Base-by-base conservation (phyloP, 2,797 vertebrate species). In the Avahi laniger region DNA sequence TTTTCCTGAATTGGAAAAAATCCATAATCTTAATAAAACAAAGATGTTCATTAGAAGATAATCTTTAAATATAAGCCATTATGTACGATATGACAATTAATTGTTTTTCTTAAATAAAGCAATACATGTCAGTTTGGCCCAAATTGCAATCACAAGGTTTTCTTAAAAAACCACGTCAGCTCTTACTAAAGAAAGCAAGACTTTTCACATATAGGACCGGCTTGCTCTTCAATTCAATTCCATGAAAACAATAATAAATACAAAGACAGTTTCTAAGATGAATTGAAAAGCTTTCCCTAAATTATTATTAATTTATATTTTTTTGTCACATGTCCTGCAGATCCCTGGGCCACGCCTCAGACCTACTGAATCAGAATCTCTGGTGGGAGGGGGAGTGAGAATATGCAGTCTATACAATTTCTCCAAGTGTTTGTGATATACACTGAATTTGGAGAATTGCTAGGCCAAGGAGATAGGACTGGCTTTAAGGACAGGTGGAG, bases 21-120 rank as follows among this genome's bases (percentile, higher is more conserved):
- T 41, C 41, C 63, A 72, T 33, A 54, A 38, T 73, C 48, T 75
- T 57, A 85, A 41, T 43, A 61, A 46, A 80, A 87, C 35, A 24
- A 81, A 22, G 22, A 48, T 69, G 1, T 69, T 79, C 17, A 48
- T 80, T 69, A 76, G 35, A 76, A 93, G 41, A 81, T 52, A 54
- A 70, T 75, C 18, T 83, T 85, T 82, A 93, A 95, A 83, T 88
- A 79, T 59, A 94, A 88, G 13, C 41, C 41, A 90, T 54, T 73
- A 76, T 80, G n/a, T 35, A 67, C 22, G 3, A 80, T 35, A 67
- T 73, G 15, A 75, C 6, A 86, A 41, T 59, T 73, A 41, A 7
- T 83, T 38, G 24, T 76, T 63, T 22, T 38, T 52, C 85, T 82
- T 43, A 82, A 92, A 79, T 73, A 87, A 90, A 92, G 26, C 35